Percentiles rank a stretch among this genome's conserved stretches.
phyloP scores from a whole-genome alignment of 2,888 invertebrate species.

The Athripsodes cinereus region DNA sequence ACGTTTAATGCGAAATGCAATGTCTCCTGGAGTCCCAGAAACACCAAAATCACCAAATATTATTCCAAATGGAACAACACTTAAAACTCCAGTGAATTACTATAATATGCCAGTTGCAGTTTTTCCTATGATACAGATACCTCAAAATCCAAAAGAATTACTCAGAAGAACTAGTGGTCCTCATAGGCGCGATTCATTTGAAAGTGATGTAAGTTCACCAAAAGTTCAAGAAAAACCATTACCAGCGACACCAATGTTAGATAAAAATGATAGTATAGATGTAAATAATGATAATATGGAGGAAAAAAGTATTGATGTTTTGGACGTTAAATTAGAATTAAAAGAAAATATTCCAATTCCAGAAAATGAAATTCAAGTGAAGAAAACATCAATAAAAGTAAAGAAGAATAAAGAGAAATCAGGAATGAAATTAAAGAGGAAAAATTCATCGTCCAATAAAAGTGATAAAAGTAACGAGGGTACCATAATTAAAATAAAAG shows the following conservation, averaged over 20 bases:
- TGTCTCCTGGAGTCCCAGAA: conserved; percentile 66
- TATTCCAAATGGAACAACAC: conserved; percentile 43
- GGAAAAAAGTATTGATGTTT: not conserved
- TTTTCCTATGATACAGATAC: conserved; percentile 60
- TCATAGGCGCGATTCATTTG: conserved; percentile 19
- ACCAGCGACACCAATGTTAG: not conserved
- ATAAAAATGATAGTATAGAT: too few relatives aligned
- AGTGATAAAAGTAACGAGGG: conserved; percentile 1
- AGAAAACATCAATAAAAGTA: conserved; percentile 3
- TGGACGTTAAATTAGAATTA: not conserved
- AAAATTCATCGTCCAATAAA: not conserved
- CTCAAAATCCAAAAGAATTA: conserved; percentile 59
- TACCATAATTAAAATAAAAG: conserved; percentile 1
- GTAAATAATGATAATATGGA: not conserved
- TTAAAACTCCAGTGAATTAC: conserved; percentile 37
- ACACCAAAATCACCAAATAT: conserved; percentile 48
- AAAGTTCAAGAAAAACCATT: not conserved
- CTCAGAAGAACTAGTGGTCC: conserved; percentile 43
- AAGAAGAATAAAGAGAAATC: not conserved
- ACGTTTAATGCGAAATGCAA: conserved; percentile 53
- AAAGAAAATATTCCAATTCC: not conserved
- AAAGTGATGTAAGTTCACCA: not conserved
- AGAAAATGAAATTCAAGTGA: not conserved
- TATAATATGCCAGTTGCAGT: conserved; percentile 49
- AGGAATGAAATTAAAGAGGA: conserved; percentile 2